Evolutionary conservation across 92 coral and sea anemone species (phyloP).

Genomic region (Desmophyllum pertusum): DNA sequence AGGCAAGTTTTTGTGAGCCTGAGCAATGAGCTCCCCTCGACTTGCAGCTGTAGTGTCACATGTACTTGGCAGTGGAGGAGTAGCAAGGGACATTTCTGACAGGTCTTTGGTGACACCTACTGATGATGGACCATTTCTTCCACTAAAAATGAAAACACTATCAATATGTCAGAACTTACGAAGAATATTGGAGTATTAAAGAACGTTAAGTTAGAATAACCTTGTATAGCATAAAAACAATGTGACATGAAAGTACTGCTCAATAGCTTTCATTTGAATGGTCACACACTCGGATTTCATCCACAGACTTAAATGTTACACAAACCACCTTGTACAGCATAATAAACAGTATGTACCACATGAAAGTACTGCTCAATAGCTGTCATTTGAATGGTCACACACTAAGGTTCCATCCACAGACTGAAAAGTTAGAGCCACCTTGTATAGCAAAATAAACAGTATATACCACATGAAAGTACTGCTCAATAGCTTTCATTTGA

Average conservation of each 20-base stretch:
- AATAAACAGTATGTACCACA: no score
- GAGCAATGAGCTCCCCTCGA: slow-evolving; percentile 76
- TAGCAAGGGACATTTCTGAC: slow-evolving; percentile 84
- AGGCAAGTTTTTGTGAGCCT: slow-evolving; percentile 78
- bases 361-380: no score
- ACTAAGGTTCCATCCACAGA: no score
- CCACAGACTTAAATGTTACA: no score
- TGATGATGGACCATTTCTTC: slow-evolving; percentile 49
- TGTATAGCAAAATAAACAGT: neutral
- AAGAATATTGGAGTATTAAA: neutral
- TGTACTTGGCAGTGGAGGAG: slow-evolving; percentile 54
- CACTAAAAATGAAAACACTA: slow-evolving; percentile 35
- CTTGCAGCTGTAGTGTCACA: slow-evolving; percentile 54
- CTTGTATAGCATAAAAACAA: no score
- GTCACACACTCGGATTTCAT: no score
- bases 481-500: neutral
- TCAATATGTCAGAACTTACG: neutral
- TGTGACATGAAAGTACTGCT: no score
- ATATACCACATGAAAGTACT: neutral
- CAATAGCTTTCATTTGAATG: no score
- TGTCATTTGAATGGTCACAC: no score
- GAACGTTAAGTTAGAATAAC: no score
- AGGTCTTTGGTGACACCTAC: slow-evolving; percentile 68
- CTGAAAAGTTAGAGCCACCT: neutral
- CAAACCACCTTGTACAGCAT: no score